phyloP scores from a whole-genome alignment of 2,113 vertebrate species.

The Haemorhous mexicanus region DNA sequence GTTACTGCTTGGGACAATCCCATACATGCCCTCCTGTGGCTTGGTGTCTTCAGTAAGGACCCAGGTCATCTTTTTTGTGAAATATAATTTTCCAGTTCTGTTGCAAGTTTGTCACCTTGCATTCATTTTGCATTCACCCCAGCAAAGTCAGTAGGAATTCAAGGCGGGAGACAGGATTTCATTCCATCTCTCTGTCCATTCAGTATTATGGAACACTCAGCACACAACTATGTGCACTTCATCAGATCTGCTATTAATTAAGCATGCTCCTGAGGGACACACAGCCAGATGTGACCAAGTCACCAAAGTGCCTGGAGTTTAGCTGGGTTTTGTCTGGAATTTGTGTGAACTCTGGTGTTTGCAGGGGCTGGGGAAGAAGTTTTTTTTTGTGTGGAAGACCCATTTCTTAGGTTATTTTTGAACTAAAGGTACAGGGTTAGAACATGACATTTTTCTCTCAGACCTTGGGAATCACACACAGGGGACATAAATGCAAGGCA shows the following conservation, averaged over 20 bases:
- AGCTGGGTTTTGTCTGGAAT: conserved; percentile 40
- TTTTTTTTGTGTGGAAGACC: not conserved
- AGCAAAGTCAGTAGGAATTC: not conserved
- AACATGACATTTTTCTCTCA: not conserved
- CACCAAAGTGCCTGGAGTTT: conserved; percentile 5
- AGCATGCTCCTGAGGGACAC: not conserved
- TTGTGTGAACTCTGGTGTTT: conserved; percentile 16
- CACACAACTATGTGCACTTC: conserved; percentile 25
- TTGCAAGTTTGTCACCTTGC: not conserved
- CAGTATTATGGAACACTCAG: conserved; percentile 51
- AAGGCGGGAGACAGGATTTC: conserved; percentile 3
- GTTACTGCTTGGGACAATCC: not conserved
- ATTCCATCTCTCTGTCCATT: not conserved
- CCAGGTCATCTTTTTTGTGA: not conserved
- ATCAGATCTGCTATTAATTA: conserved; percentile 59
- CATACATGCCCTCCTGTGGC: not conserved
- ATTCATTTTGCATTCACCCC: not conserved
- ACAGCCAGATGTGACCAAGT: conserved; percentile 52
- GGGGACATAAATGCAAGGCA: not conserved
- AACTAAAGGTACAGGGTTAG: conserved; percentile 7
- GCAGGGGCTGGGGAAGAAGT: not conserved
- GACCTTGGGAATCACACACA: not conserved
- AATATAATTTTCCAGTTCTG: not conserved
- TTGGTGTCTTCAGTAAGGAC: not conserved
- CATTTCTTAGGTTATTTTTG: conserved; percentile 44